Base-by-base conservation (phyloP, 1,140 invertebrate species). In the Papilio dardanus region DNA sequence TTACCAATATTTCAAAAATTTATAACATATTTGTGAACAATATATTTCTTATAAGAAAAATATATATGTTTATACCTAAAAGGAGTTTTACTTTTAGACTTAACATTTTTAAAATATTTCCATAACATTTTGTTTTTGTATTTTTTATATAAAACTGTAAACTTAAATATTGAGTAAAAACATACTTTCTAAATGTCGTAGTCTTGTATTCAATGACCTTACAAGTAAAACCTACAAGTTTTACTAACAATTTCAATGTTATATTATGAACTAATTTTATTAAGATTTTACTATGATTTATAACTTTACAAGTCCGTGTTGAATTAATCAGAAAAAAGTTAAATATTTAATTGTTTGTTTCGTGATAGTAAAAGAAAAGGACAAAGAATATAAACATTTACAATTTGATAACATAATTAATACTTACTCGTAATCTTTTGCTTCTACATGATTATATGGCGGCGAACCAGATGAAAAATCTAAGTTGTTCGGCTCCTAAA, bases 401-500 rank as follows among this genome's bases (percentile, higher is more conserved):
- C 46, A 77, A 66, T 66, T 67, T 76, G 37, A 74, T 78, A 76
- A 28, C 19, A 76, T 75, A 71, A 46, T 50, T 74, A 50, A 21
- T 73, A 87, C 89, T 89, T 81, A 91, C 89, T 88, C 81, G 46
- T 89, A 91, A 75, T 91, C 88, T 30, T 65, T 74, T 19, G 86
- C 80, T 74, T 89, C 86, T 21, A 79, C 68, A 50, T 76, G 81
- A 62, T 76, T 80, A 68, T 81, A 84, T 19, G 83, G 77, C n/a
- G 85, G 82, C 33, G 85, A 83, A 74, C 74, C 80, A 33, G 83
- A 79, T 21, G 82, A 85, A 66, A 76, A 81, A 74, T 86, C 78
- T 50, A 67, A 67, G 66, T 80, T 83, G 76, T 78, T 83, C 31
- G 81, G 69, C 71, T 88, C 88, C 89, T 90, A 74, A 31, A 66